phyloP scores from a whole-genome alignment of 2,797 vertebrate genomes.

The Leptodactylus fallax region DNA sequence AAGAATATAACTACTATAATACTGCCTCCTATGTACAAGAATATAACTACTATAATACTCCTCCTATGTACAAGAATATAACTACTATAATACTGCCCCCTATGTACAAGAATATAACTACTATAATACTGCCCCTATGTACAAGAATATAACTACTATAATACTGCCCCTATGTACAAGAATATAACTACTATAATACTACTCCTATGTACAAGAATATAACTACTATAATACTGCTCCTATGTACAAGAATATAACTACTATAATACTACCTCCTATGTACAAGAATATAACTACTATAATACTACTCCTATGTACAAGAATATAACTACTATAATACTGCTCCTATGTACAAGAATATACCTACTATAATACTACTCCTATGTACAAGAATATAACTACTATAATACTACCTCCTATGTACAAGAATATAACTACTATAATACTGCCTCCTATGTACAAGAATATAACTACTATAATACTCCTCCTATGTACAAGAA shows the following conservation, averaged over 20 bases:
- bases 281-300: conserved; percentile 4
- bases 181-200: conserved; percentile 12
- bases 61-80: background rate
- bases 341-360: no score
- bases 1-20: conserved; percentile 7
- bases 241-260: conserved; percentile 7
- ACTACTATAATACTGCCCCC: conserved; percentile 14
- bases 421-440: no score
- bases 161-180: conserved; percentile 4
- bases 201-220: conserved; percentile 3
- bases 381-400: no score
- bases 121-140: conserved; percentile 1
- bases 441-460: no score
- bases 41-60: conserved; percentile 1
- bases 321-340: no score
- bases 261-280: background rate
- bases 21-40: background rate
- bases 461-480: no score
- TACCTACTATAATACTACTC: no score
- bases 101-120: conserved; percentile 2
- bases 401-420: no score
- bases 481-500: no score
- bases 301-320: background rate
- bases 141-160: conserved; percentile 15
- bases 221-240: conserved; percentile 6